These are phyloP conservation scores for Venustaconcha ellipsiformis DNA, from an alignment of 1,140 invertebrate genomes.

Conservation along the genomic window DNA sequence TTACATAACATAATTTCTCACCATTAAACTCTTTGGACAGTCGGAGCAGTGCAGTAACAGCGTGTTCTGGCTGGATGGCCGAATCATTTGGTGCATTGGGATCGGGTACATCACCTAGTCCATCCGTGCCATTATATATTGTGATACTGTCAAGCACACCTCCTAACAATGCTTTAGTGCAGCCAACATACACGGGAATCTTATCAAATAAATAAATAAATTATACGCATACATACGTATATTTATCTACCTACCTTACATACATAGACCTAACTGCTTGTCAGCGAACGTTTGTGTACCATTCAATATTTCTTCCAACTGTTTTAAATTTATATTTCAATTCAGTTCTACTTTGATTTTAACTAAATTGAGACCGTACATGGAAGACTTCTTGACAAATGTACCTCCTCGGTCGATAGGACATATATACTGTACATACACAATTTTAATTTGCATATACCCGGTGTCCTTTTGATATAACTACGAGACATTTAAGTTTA, in stretches of 20 bases:
- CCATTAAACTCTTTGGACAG: slow-evolving; percentile 42
- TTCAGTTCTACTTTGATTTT: no score
- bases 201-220: slow-evolving; percentile 47
- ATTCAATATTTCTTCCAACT: no score
- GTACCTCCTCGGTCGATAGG: no score
- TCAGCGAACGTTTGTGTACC: no score
- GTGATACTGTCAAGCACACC: slow-evolving; percentile 40
- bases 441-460: no score
- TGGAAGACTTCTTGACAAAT: no score
- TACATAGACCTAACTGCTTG: not conserved
- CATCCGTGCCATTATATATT: slow-evolving; percentile 74
- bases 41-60: slow-evolving; percentile 34
- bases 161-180: slow-evolving; percentile 70
- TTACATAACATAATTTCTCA: not conserved
- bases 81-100: slow-evolving; percentile 44
- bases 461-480: no score
- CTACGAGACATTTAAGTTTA: no score
- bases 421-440: no score
- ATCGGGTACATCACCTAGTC: slow-evolving; percentile 74
- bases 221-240: not conserved
- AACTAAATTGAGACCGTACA: no score
- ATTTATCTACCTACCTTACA: not conserved
- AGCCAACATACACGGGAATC: slow-evolving; percentile 78
- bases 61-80: slow-evolving; percentile 42
- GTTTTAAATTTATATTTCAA: no score